Evolutionary conservation across 2,888 invertebrate species (phyloP).

Genomic region (Chrysolina haemoptera): DNA sequence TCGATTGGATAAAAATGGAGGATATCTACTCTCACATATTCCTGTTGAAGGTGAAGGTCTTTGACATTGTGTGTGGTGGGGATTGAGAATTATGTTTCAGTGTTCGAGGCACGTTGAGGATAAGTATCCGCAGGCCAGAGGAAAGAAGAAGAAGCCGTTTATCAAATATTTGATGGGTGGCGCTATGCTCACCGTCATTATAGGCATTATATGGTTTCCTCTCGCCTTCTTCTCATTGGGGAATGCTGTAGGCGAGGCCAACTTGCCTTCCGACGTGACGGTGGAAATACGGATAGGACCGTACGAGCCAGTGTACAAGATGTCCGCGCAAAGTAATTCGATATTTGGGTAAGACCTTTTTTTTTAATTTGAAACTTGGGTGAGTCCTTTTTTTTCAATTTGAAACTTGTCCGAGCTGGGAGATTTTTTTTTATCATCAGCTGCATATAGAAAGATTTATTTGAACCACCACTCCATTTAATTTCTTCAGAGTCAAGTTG

Average conservation of each 20-base stretch:
- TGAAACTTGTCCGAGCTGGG: too few relatives aligned
- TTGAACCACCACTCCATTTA: too few relatives aligned
- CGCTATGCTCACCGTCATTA: conserved; percentile 86
- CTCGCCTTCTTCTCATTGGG: conserved; percentile 95
- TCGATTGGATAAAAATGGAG: conserved; percentile 99
- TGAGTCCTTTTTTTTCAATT: too few relatives aligned
- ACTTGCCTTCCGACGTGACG: conserved; percentile 88
- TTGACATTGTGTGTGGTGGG: background rate
- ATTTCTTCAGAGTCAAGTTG: too few relatives aligned
- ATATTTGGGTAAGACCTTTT: conserved; percentile 76
- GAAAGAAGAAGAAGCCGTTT: conserved; percentile 83
- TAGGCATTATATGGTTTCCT: conserved; percentile 98
- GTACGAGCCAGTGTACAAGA: conserved; percentile 92
- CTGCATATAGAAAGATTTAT: too few relatives aligned
- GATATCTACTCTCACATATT: conserved; percentile 98
- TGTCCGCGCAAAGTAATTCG: conserved; percentile 88
- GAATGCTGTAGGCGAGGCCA: conserved; percentile 91
- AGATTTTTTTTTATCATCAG: too few relatives aligned
- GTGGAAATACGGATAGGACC: conserved; percentile 90
- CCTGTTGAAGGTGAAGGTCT: conserved; percentile 83
- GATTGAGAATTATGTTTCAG: conserved; percentile 67
- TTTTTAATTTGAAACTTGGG: conserved; percentile 29
- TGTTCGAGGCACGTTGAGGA: conserved; percentile 88
- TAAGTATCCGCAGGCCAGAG: conserved; percentile 94
- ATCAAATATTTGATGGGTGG: conserved; percentile 95